Evolutionary conservation across 2,888 invertebrate species (phyloP).

Genomic region (Hypena proboscidalis): DNA sequence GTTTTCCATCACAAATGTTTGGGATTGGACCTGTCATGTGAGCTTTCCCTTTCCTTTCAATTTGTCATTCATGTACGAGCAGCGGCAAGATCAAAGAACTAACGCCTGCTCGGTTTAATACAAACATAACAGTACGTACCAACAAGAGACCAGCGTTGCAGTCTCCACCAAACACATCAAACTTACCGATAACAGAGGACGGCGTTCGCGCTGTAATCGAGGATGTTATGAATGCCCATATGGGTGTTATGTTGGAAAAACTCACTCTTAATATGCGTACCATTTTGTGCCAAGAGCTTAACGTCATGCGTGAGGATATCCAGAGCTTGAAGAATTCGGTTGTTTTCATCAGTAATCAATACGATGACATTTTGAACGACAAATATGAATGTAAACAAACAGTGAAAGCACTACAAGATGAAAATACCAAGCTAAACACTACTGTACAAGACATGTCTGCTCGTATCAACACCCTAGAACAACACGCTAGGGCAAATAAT

Average conservation of each 20-base stretch:
- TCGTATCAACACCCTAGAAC: constrained; percentile 3
- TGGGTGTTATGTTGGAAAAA: constrained; percentile 1
- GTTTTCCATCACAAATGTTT: constrained; percentile 3
- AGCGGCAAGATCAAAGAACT: background rate
- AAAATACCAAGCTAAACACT: background rate
- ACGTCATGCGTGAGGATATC: background rate
- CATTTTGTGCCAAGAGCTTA: background rate
- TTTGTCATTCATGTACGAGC: background rate
- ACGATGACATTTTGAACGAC: background rate
- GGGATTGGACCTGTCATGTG: background rate
- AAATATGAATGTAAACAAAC: background rate
- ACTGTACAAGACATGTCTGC: background rate
- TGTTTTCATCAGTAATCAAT: constrained; percentile 1
- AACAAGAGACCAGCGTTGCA: constrained; percentile 4
- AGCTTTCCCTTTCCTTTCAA: background rate
- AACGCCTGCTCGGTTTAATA: constrained; percentile 3
- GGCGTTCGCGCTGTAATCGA: constrained; percentile 1
- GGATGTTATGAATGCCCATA: background rate
- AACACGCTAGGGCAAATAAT: constrained; percentile 2
- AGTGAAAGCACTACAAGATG: background rate
- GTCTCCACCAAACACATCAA: constrained; percentile 4
- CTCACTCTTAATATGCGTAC: constrained; percentile 2
- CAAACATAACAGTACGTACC: constrained; percentile 1
- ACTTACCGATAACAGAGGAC: background rate
- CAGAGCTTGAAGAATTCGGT: background rate